Evolutionary conservation across 2,113 vertebrate genomes (phyloP).

Genomic region (Coracopsis vasa): DNA sequence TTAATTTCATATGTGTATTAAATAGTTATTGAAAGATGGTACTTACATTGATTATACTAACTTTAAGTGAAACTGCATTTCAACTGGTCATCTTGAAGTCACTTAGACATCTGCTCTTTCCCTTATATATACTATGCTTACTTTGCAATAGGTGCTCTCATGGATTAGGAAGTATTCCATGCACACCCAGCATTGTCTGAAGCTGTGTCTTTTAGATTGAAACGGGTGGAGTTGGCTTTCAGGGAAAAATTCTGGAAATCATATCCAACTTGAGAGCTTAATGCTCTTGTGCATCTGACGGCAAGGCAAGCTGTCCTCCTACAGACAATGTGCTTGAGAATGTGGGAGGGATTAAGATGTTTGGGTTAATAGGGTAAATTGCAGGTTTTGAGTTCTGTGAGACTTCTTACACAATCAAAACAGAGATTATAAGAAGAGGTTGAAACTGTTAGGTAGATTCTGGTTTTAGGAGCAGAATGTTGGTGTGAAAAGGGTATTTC

Average conservation of each 20-base stretch:
- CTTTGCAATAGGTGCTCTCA: not conserved
- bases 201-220: not conserved
- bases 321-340: not conserved
- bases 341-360: not conserved
- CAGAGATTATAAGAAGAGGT: not conserved
- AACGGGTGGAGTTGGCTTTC: conserved; percentile 1
- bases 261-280: not conserved
- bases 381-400: not conserved
- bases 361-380: conserved; percentile 29
- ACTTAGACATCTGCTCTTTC: not conserved
- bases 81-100: not conserved
- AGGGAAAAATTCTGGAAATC: not conserved
- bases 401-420: not conserved
- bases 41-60: not conserved
- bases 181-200: conserved; percentile 21
- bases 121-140: not conserved
- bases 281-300: not conserved
- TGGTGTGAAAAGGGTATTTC: not conserved
- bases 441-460: not conserved
- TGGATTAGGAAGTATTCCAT: not conserved
- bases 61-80: not conserved
- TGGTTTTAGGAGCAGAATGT: not conserved
- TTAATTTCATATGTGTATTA: not conserved
- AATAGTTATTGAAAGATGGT: not conserved
- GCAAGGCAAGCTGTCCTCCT: not conserved